Percentiles rank a stretch among this genome's conserved stretches.
phyloP scores from a whole-genome alignment of 2,888 invertebrate genomes.

The Caenorhabditis panamensis region DNA sequence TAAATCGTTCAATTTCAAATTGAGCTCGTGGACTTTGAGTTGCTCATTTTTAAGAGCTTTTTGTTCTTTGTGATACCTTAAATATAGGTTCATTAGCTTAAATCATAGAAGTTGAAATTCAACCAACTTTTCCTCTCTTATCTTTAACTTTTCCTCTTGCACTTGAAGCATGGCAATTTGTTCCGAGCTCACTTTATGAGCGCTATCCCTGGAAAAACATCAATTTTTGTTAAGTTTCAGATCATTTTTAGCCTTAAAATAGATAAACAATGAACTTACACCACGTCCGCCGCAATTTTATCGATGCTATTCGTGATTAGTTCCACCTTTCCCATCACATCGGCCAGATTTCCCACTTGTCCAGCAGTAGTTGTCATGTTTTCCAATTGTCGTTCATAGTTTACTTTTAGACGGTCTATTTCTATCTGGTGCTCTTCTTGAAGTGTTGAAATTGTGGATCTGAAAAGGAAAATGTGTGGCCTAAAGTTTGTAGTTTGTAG shows the following conservation, averaged over 20 bases:
- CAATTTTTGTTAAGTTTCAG: not conserved
- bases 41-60: conserved; percentile 66
- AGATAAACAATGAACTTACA: conserved; percentile 25
- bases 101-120: not conserved
- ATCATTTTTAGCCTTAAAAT: not conserved
- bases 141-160: conserved; percentile 61
- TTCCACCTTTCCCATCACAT: conserved; percentile 68
- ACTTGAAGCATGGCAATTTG: conserved; percentile 50
- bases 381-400: conserved; percentile 67
- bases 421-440: conserved; percentile 66
- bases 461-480: no score
- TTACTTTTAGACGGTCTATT: conserved; percentile 59
- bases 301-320: conserved; percentile 57
- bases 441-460: conserved; percentile 56
- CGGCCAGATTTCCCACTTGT: conserved; percentile 59
- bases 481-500: conserved; percentile 3
- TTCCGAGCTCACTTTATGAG: conserved; percentile 49
- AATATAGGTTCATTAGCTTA: no score
- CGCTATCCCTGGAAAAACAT: conserved; percentile 31
- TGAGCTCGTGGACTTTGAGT: conserved; percentile 71
- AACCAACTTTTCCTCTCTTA: not conserved
- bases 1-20: conserved; percentile 65
- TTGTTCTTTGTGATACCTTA: conserved; percentile 59
- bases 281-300: conserved; percentile 60
- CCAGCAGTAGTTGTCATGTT: conserved; percentile 57